Conservation (phyloP, 2,797 vertebrate genomes). For the Pitangus sulphuratus region DNA sequence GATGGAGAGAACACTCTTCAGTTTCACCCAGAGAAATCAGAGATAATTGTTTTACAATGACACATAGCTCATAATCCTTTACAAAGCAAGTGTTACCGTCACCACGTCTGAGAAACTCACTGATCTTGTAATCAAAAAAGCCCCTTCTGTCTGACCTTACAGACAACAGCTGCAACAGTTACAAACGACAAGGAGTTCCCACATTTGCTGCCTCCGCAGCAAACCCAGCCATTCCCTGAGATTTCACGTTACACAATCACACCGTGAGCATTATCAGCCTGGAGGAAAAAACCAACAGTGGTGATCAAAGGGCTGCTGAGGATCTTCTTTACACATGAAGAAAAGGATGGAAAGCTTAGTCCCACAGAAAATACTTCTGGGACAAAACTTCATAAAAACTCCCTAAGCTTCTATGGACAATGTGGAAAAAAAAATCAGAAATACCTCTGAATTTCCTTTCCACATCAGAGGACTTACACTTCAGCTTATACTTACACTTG, state of each 20-base stretch:
- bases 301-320: not conserved
- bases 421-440: accelerated
- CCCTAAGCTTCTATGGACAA: accelerated
- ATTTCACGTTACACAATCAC: accelerated
- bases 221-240: not conserved
- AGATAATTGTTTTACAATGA: not conserved
- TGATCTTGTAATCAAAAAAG: not conserved
- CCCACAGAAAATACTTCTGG: not conserved
- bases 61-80: accelerated
- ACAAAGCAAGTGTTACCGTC: not conserved
- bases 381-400: accelerated
- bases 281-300: accelerated
- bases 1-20: not conserved
- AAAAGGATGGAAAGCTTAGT: not conserved
- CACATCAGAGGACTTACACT: accelerated
- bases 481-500: conserved; percentile 83
- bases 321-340: not conserved
- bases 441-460: not conserved
- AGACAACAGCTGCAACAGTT: not conserved
- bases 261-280: accelerated
- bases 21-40: not conserved
- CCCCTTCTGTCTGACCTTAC: accelerated
- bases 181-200: not conserved
- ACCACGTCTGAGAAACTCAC: accelerated
- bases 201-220: too few relatives aligned